phyloP scores from a whole-genome alignment of 2,888 invertebrate genomes.

The Lycophotia porphyrea region DNA sequence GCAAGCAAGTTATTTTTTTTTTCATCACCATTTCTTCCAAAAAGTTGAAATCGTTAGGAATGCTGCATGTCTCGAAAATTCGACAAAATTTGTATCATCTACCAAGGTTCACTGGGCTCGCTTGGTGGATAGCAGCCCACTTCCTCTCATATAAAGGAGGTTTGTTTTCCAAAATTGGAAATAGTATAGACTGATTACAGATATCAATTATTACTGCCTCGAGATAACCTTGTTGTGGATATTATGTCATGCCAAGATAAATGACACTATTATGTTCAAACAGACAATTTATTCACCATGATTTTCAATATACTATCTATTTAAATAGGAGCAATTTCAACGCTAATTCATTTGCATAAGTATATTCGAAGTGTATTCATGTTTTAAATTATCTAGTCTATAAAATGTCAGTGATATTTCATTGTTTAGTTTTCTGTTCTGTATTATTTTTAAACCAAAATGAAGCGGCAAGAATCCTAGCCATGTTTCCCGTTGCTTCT shows the following conservation, averaged over 20 bases:
- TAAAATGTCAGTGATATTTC: constrained; percentile 4
- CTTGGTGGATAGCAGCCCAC: too few species aligned
- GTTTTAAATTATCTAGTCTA: background rate
- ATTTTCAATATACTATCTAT: background rate
- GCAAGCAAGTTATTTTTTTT: too few species aligned
- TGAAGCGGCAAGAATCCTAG: constrained; percentile 37
- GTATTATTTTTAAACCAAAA: constrained; percentile 5
- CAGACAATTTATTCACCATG: background rate
- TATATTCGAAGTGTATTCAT: background rate
- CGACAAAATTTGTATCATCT: too few species aligned
- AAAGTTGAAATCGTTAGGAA: too few species aligned
- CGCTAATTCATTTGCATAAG: background rate
- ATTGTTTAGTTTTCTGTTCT: background rate
- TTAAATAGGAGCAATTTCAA: background rate
- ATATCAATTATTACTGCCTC: background rate
- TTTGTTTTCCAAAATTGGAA: too few species aligned
- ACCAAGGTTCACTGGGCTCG: background rate
- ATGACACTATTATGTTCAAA: background rate
- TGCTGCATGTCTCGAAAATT: too few species aligned
- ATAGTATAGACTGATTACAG: background rate
- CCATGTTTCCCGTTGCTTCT: constrained; percentile 37
- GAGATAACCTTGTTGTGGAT: background rate
- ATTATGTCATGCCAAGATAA: background rate
- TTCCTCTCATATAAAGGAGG: too few species aligned
- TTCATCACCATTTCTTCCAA: too few species aligned